phyloP scores from a whole-genome alignment of 2,113 vertebrate genomes.

The Mus pahari region DNA sequence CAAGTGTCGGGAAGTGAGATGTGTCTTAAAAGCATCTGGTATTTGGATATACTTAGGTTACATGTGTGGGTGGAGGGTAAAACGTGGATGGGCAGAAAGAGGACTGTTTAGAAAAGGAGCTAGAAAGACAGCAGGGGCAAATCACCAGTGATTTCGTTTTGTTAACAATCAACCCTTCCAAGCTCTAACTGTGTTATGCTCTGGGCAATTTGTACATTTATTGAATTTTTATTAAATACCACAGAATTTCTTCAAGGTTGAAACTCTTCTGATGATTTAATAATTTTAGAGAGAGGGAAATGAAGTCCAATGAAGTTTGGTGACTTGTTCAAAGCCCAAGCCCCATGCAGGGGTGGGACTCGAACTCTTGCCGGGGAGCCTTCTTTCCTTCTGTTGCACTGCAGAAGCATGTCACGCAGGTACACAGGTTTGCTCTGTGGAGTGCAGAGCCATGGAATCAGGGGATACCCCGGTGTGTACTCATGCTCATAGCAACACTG shows the following conservation, averaged over 20 bases:
- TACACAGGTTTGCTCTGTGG: background rate
- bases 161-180: background rate
- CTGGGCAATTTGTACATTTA: background rate
- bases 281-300: background rate
- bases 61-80: too few species aligned
- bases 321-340: background rate
- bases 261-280: background rate
- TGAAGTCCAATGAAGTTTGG: background rate
- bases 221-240: conserved; percentile 6
- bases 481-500: background rate
- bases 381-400: fast-evolving
- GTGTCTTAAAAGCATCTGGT: background rate
- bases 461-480: background rate
- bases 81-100: background rate
- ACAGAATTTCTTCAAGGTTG: background rate
- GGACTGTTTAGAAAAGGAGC: background rate
- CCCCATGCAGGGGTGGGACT: background rate
- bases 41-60: background rate
- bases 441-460: background rate
- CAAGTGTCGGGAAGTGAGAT: background rate
- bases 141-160: background rate
- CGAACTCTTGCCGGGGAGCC: background rate
- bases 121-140: background rate
- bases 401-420: background rate
- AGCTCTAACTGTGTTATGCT: background rate